Conservation (phyloP, 2,797 vertebrate species). For the Huso huso region DNA sequence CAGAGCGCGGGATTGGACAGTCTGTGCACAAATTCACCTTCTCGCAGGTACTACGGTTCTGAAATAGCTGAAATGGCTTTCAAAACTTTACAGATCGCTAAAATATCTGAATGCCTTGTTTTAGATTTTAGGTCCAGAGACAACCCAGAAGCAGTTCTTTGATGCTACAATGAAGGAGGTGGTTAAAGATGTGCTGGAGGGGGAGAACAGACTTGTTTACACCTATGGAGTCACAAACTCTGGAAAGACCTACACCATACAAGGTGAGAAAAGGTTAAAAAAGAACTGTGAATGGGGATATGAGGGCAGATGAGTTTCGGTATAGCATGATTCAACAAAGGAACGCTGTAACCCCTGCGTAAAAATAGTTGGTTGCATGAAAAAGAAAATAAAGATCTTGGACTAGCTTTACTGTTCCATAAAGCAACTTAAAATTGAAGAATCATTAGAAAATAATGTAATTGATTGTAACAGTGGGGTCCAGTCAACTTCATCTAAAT, state of each 20-base stretch:
- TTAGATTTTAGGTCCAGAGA: conserved; percentile 82
- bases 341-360: background rate
- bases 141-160: conserved; percentile 82
- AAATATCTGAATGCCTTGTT: conserved; percentile 6
- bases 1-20: conserved; percentile 78
- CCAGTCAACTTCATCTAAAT: no score
- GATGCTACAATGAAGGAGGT: conserved; percentile 78
- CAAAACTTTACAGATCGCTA: background rate
- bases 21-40: conserved; percentile 88
- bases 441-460: no score
- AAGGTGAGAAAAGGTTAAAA: conserved; percentile 56
- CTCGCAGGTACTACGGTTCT: conserved; percentile 68
- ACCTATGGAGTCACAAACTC: conserved; percentile 96
- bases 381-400: no score
- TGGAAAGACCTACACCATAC: conserved; percentile 92
- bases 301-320: background rate
- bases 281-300: background rate
- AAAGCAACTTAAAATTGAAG: no score
- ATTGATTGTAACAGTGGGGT: no score
- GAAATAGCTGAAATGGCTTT: no score
- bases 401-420: background rate
- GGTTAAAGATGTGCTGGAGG: conserved; percentile 79
- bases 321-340: background rate
- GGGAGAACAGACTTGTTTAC: conserved; percentile 88
- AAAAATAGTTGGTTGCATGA: background rate